phyloP scores from a whole-genome alignment of 2,888 invertebrate genomes.

The Drosophila algonquin region DNA sequence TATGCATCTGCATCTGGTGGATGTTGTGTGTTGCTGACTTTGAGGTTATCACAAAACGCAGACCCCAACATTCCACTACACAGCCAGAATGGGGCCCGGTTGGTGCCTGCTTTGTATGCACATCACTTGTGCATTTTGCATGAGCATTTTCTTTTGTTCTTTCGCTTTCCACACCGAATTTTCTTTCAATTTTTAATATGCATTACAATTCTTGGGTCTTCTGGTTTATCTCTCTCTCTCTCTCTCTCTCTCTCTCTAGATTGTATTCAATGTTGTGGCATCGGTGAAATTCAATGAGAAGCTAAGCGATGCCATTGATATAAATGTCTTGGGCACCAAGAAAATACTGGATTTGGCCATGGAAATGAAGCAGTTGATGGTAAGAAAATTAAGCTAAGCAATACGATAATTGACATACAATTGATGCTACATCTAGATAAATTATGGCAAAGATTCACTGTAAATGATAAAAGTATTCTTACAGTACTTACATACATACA shows the following conservation, averaged over 20 bases:
- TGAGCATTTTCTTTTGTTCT: slow-evolving; percentile 33
- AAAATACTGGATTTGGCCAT: slow-evolving; percentile 84
- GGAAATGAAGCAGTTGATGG: slow-evolving; percentile 83
- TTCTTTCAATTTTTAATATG: slow-evolving; percentile 60
- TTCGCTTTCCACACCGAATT: slow-evolving; percentile 21
- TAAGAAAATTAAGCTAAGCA: slow-evolving; percentile 43
- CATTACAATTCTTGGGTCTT: slow-evolving; percentile 47
- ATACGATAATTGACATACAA: no score
- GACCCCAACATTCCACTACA: slow-evolving; percentile 19
- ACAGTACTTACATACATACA: no score
- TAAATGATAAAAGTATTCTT: no score
- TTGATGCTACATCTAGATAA: no score
- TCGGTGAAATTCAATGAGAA: slow-evolving; percentile 85
- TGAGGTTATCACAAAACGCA: slow-evolving; percentile 68
- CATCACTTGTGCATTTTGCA: slow-evolving; percentile 70
- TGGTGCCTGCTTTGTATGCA: slow-evolving; percentile 67
- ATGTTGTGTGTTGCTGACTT: slow-evolving; percentile 56
- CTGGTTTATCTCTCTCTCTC: slow-evolving; percentile 13
- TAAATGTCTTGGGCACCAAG: slow-evolving; percentile 84
- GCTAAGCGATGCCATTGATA: slow-evolving; percentile 84
- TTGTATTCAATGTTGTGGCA: slow-evolving; percentile 84
- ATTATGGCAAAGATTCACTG: no score
- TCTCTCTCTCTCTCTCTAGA: slow-evolving; percentile 62
- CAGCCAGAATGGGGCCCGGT: not conserved
- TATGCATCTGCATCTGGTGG: slow-evolving; percentile 11